These are phyloP conservation scores for Pagetopsis macropterus DNA, from an alignment of 2,797 vertebrate genomes.

Conservation along the genomic window DNA sequence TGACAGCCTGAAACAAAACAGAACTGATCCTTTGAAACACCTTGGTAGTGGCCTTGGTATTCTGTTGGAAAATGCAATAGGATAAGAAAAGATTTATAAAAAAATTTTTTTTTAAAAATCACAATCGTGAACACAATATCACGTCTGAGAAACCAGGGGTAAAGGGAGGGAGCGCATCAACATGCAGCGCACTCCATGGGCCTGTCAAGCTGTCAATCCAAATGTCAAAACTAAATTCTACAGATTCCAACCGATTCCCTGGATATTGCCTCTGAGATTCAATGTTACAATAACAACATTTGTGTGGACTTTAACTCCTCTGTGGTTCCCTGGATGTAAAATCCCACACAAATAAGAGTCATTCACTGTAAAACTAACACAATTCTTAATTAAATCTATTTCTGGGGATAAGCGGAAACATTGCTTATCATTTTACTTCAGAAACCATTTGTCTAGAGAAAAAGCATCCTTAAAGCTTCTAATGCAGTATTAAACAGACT, in stretches of 20 bases:
- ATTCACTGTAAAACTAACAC: neutral
- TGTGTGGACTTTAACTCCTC: neutral
- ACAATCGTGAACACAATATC: neutral
- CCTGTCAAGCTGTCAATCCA: conserved; percentile 18
- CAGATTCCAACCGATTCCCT: conserved; percentile 7
- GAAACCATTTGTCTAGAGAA: neutral
- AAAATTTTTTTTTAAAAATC: neutral
- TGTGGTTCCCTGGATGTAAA: neutral
- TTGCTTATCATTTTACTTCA: neutral
- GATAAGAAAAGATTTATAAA: neutral
- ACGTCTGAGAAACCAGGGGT: neutral
- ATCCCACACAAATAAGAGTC: neutral
- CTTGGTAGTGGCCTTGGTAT: neutral
- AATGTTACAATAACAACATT: neutral
- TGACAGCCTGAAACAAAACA: conserved; percentile 11
- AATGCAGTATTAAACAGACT: neutral
- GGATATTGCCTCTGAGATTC: neutral
- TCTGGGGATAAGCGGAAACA: neutral
- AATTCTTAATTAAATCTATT: neutral
- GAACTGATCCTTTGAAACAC: neutral
- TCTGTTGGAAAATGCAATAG: neutral
- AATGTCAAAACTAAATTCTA: neutral
- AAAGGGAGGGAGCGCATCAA: neutral
- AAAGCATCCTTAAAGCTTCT: conserved; percentile 7
- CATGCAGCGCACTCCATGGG: neutral